phyloP scores from a whole-genome alignment of 2,797 vertebrate species.

The Corythornis leucogaster region DNA sequence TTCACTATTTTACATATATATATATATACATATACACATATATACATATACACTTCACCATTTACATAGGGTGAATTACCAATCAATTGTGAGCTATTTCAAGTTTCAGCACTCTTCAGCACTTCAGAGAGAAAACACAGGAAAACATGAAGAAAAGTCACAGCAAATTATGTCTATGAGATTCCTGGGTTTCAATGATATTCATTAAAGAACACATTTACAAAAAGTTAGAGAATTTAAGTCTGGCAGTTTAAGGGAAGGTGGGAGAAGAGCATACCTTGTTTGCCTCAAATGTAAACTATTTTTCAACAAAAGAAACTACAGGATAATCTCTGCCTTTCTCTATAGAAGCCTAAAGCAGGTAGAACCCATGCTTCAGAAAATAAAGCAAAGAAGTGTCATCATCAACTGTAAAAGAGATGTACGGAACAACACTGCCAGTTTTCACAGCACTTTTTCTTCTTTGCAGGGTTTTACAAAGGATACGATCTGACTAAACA shows the following conservation, averaged over 20 bases:
- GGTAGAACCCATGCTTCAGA: rapidly evolving
- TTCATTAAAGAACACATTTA: neutral
- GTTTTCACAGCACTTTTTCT: neutral
- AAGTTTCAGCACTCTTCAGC: neutral
- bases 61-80: neutral
- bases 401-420: neutral
- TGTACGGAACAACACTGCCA: neutral
- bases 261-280: neutral
- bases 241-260: neutral
- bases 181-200: neutral
- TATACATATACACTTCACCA: too few species aligned
- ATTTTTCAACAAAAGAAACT: neutral
- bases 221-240: neutral
- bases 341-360: neutral
- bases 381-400: neutral
- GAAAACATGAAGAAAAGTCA: neutral
- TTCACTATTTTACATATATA: too few species aligned
- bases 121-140: neutral
- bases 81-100: neutral
- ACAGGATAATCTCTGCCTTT: neutral
- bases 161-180: neutral
- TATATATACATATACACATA: too few species aligned
- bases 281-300: neutral
- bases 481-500: neutral
- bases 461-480: neutral